Percentiles rank a stretch among this genome's conserved stretches.
Evolutionary conservation across 2,888 invertebrate genomes (phyloP).

Genomic region (Zaprionus lineosus): DNA sequence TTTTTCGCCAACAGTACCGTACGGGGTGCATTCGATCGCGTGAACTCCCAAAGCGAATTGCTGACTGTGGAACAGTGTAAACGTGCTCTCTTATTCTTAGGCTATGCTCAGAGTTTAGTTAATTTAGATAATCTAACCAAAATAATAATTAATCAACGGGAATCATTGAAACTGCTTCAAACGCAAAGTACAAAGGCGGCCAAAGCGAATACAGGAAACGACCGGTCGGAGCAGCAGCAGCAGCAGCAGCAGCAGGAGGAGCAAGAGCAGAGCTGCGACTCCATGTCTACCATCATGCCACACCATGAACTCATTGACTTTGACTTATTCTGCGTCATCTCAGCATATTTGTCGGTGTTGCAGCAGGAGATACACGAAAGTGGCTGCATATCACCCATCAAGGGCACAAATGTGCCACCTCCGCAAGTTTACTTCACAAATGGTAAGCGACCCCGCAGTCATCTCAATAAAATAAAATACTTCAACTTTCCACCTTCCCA

Average conservation of each 20-base stretch:
- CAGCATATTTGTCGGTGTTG: conserved; percentile 82
- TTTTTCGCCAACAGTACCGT: conserved; percentile 76
- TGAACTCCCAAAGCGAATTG: conserved; percentile 78
- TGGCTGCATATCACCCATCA: conserved; percentile 83
- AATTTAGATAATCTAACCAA: conserved; percentile 81
- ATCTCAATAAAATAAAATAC: too few relatives aligned
- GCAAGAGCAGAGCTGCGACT: conserved; percentile 11
- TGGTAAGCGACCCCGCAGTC: conserved; percentile 72
- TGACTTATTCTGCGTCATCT: conserved; percentile 82
- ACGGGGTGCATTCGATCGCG: conserved; percentile 83
- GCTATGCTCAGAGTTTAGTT: conserved; percentile 82
- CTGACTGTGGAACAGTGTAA: conserved; percentile 82
- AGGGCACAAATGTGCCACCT: conserved; percentile 83
- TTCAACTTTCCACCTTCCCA: too few relatives aligned
- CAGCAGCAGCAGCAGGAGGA: not conserved
- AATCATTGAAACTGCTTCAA: conserved; percentile 74
- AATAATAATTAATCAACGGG: conserved; percentile 80
- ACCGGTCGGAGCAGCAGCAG: not conserved
- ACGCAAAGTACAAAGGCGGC: conserved; percentile 59
- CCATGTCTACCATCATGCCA: conserved; percentile 20
- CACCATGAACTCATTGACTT: conserved; percentile 77
- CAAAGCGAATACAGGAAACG: conserved; percentile 13
- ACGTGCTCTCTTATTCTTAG: conserved; percentile 82
- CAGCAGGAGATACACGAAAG: conserved; percentile 83
- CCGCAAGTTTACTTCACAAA: conserved; percentile 83